phyloP scores from a whole-genome alignment of 2,797 vertebrate genomes.

The Craterocephalus amniculus region DNA sequence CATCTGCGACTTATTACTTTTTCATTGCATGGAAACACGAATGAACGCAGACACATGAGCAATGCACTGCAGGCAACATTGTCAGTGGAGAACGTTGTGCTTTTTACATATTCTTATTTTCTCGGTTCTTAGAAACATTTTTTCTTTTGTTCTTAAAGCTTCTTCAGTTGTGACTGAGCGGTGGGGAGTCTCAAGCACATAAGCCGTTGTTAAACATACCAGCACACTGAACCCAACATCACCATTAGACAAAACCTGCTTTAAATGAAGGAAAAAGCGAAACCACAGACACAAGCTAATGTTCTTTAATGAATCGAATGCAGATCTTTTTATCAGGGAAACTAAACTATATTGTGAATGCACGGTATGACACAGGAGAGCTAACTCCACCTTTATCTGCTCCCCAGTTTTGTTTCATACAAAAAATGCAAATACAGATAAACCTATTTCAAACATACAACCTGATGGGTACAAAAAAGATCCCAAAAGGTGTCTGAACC shows the following conservation, averaged over 20 bases:
- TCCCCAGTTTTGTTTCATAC: too few species aligned
- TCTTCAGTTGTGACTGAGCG: background rate
- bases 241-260: background rate
- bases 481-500: too few species aligned
- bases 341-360: too few species aligned
- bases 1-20: background rate
- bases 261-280: background rate
- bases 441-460: too few species aligned
- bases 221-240: background rate
- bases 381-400: too few species aligned
- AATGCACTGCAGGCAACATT: background rate
- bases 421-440: too few species aligned
- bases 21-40: background rate
- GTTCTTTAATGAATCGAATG: too few species aligned
- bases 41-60: background rate
- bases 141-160: background rate
- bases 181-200: background rate
- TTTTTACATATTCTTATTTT: background rate
- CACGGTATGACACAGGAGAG: too few species aligned
- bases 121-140: background rate
- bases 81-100: background rate
- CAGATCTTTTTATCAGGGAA: too few species aligned
- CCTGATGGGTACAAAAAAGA: too few species aligned
- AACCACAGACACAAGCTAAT: background rate
- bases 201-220: background rate